These are phyloP conservation scores for Amorpha juglandis DNA, from an alignment of 2,888 invertebrate genomes.

Conservation along the genomic window DNA sequence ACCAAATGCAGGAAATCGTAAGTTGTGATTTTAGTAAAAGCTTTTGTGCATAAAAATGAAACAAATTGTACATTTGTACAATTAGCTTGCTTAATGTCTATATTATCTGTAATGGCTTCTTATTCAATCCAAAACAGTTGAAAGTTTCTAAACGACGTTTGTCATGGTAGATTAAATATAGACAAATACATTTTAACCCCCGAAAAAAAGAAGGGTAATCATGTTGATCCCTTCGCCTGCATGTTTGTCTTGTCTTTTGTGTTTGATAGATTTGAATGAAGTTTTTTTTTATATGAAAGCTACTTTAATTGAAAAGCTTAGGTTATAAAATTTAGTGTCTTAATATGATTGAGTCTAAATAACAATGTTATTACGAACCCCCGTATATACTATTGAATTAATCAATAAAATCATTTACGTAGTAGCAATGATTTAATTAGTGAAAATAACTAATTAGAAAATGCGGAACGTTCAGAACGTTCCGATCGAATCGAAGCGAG, in stretches of 20 bases:
- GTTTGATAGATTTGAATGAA: too few relatives aligned
- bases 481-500: slow-evolving; percentile 44
- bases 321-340: too few relatives aligned
- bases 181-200: background rate
- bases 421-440: slow-evolving; percentile 32
- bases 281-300: too few relatives aligned
- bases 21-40: slow-evolving; percentile 62
- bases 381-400: background rate
- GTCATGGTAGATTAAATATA: background rate
- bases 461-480: slow-evolving; percentile 52
- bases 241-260: too few relatives aligned
- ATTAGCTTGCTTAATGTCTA: slow-evolving; percentile 15
- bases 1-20: slow-evolving; percentile 61
- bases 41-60: slow-evolving; percentile 36
- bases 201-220: too few relatives aligned
- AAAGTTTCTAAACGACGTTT: background rate
- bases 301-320: too few relatives aligned
- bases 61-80: slow-evolving; percentile 24
- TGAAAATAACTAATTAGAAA: slow-evolving; percentile 58
- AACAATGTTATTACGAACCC: too few relatives aligned
- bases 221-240: too few relatives aligned
- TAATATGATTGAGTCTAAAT: too few relatives aligned
- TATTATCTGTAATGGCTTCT: background rate
- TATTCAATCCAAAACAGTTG: background rate
- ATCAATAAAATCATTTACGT: background rate